Conservation (phyloP, 1,140 invertebrate genomes). For the Dysdera silvatica region DNA sequence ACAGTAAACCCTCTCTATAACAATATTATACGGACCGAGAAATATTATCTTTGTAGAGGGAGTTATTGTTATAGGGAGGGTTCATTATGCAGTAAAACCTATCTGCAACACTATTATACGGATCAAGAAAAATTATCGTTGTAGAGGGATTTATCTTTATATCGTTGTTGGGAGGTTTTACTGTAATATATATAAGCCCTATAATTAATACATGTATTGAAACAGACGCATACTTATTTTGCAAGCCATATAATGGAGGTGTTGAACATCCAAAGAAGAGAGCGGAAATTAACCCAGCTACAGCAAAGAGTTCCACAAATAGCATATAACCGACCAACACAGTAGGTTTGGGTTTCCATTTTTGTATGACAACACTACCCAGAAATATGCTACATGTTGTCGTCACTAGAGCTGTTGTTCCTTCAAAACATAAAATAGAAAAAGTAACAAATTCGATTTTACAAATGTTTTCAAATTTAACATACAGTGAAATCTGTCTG, state of each 20-base stretch:
- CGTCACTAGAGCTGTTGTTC: conserved; percentile 55
- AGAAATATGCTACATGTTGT: conserved; percentile 60
- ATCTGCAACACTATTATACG: too few species aligned
- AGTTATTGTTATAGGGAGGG: too few species aligned
- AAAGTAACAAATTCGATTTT: neutral
- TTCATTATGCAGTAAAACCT: too few species aligned
- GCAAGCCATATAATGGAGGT: neutral
- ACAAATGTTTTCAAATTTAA: too few species aligned
- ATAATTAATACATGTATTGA: neutral
- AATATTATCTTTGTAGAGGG: too few species aligned
- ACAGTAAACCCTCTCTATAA: too few species aligned
- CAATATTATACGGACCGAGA: too few species aligned
- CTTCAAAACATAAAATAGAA: conserved; percentile 13
- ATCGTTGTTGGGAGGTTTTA: too few species aligned
- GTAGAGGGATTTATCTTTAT: too few species aligned
- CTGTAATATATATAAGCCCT: too few species aligned
- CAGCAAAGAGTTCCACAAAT: conserved; percentile 55
- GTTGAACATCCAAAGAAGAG: conserved; percentile 58
- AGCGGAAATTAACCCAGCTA: conserved; percentile 56
- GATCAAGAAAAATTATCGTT: too few species aligned
- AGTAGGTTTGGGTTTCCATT: conserved; percentile 58
- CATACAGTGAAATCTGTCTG: too few species aligned
- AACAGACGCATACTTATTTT: neutral
- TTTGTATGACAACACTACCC: conserved; percentile 61
- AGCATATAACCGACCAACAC: conserved; percentile 65